phyloP scores from a whole-genome alignment of 1,140 invertebrate species.

The Drepana arcuata region DNA sequence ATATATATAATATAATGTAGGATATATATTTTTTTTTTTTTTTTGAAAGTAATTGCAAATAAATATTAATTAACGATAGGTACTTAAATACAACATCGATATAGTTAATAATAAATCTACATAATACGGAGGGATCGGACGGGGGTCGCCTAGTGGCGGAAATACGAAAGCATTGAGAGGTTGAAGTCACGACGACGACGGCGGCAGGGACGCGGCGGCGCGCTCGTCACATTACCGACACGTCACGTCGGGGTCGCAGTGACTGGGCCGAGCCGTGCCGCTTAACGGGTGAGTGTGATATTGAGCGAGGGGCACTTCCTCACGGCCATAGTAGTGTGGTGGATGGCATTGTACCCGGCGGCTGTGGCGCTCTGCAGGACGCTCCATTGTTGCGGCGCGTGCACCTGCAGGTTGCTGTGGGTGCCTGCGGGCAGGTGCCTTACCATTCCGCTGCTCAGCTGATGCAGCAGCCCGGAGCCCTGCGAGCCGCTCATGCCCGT shows the following conservation, averaged over 20 bases:
- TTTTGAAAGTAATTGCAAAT: no score
- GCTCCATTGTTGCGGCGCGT: constrained; percentile 73
- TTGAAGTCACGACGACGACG: not conserved
- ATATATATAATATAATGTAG: no score
- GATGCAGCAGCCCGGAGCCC: constrained; percentile 83
- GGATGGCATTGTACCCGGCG: constrained; percentile 55
- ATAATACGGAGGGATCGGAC: constrained; percentile 31
- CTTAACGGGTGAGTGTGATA: constrained; percentile 73
- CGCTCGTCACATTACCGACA: no score
- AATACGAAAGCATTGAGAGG: constrained; percentile 4
- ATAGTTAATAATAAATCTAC: constrained; percentile 32
- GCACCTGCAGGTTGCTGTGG: constrained; percentile 77
- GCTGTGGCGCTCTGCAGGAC: constrained; percentile 78
- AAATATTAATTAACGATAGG: constrained; percentile 28
- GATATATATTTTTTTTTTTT: no score
- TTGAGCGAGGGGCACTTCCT: constrained; percentile 82
- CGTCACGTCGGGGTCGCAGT: no score
- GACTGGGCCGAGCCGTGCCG: not conserved
- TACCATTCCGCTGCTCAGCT: constrained; percentile 82
- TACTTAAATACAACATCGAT: constrained; percentile 38
- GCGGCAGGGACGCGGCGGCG: constrained; percentile 1
- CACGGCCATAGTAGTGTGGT: constrained; percentile 78
- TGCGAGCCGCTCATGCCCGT: constrained; percentile 77
- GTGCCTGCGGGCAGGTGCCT: constrained; percentile 58
- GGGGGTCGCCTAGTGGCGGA: constrained; percentile 20